Base-by-base conservation (phyloP, 2,797 vertebrate species). In the Loris lydekkerianus region DNA sequence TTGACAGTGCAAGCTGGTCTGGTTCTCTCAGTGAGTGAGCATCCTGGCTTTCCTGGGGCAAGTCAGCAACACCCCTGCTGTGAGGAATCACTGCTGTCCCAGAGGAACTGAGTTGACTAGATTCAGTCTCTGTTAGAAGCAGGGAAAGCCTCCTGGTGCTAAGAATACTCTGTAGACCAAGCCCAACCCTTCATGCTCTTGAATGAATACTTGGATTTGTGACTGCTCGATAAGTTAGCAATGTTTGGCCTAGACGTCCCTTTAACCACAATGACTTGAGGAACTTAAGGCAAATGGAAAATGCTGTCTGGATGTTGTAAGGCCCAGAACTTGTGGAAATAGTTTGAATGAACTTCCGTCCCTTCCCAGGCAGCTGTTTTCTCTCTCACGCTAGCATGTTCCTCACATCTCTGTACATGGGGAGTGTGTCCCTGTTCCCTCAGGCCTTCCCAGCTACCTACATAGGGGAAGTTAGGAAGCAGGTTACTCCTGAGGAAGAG, bases 301-400 rank as follows among this genome's bases (percentile, higher is more conserved):
- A 81, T 86, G 61, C 93, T 87, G 77, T 46, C 76, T 91, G 93
- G 37, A 85, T 85, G 65, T 72, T 92, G 53, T 29, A 15, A 88
- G 85, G 93, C 80, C 60, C n/a, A 72, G 63, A 49, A 73, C 77
- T 86, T 95, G 89, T 96, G 96, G 81, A 97, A 96, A 81, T 78
- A 56, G 93, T 93, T 78, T 4, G 2, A 65, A 70, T 29, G 56
- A 72, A 25, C 94, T 89, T 86, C 88, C 58, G 58, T 14, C 25
- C 70, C 75, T 91, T 58, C 40, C 4, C 29, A 37, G 69, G 89
- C 95, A 89, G 93, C 96, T 92, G 95, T 75, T 75, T 10, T 81
- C 65, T 67, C 69, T 46, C 53, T 93, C 73, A 61, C 46, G 1
- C 34, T 29, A 17, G 84, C 27, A 0, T 9, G 37, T 31, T 61